phyloP scores from a whole-genome alignment of 2,797 vertebrate species.

The Orestias chungarensis region DNA sequence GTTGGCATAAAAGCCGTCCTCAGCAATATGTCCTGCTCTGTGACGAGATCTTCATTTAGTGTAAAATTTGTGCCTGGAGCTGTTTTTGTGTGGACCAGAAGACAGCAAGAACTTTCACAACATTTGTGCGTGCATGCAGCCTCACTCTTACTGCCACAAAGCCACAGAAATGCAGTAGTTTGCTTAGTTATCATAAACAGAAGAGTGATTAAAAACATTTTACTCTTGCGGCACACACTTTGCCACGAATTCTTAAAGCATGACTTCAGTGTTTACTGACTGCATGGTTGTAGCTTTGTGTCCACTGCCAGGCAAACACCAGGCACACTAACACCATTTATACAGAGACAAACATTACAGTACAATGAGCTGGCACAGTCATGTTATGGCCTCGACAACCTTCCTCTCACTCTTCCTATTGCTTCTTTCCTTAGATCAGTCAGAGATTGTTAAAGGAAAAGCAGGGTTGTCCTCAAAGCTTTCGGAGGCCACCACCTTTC shows the following conservation, averaged over 20 bases:
- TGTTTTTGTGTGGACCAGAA: neutral
- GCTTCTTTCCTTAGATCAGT: slow-evolving; percentile 40
- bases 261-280: slow-evolving; percentile 23
- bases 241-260: slow-evolving; percentile 9
- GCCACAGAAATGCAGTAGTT: slow-evolving; percentile 4
- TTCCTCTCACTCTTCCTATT: slow-evolving; percentile 34
- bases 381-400: slow-evolving; percentile 42
- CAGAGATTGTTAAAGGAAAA: slow-evolving; percentile 54
- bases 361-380: slow-evolving; percentile 49
- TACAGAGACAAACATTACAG: slow-evolving; percentile 16
- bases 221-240: slow-evolving; percentile 18
- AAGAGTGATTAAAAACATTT: neutral
- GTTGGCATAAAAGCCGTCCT: neutral
- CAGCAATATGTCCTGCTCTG: neutral
- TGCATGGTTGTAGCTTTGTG: slow-evolving; percentile 7
- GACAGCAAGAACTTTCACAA: neutral
- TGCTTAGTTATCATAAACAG: neutral
- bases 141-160: slow-evolving; percentile 1
- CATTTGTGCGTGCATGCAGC: neutral
- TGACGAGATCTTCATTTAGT: too few species aligned
- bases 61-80: neutral
- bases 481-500: slow-evolving; percentile 52
- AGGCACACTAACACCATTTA: neutral
- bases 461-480: slow-evolving; percentile 58
- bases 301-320: neutral